phyloP scores from a whole-genome alignment of 2,113 vertebrate species.

The Serinus canaria region DNA sequence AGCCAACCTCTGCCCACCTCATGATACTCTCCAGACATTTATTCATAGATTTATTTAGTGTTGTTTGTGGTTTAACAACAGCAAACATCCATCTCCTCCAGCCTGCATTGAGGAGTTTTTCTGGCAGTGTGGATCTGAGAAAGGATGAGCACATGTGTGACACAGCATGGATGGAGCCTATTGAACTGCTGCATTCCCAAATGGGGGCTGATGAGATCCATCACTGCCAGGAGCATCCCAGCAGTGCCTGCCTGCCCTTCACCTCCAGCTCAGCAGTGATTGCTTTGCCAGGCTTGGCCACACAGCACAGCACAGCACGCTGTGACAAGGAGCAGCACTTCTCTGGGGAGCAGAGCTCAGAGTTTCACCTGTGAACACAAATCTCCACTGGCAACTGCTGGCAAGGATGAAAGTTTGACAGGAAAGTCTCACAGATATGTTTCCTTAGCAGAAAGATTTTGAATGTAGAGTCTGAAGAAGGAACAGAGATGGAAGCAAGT shows the following conservation, averaged over 20 bases:
- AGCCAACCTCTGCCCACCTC: background rate
- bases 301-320: rapidly evolving
- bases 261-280: background rate
- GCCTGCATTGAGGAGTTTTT: rapidly evolving
- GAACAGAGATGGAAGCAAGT: too few species aligned
- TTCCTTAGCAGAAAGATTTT: too few species aligned
- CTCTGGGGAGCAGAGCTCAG: background rate
- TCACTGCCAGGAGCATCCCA: rapidly evolving
- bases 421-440: too few species aligned
- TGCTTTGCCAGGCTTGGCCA: background rate
- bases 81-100: background rate
- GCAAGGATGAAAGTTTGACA: too few species aligned
- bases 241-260: background rate
- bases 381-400: background rate
- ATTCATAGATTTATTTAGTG: background rate
- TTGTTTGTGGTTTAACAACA: background rate
- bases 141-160: background rate
- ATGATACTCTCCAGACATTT: background rate
- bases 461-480: too few species aligned
- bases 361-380: background rate
- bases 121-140: background rate
- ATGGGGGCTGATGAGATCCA: background rate
- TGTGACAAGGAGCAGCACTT: background rate
- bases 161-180: background rate
- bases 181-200: background rate